Evolutionary conservation across 2,797 vertebrate genomes (phyloP).

Genomic region (Sebastes steindachneri): DNA sequence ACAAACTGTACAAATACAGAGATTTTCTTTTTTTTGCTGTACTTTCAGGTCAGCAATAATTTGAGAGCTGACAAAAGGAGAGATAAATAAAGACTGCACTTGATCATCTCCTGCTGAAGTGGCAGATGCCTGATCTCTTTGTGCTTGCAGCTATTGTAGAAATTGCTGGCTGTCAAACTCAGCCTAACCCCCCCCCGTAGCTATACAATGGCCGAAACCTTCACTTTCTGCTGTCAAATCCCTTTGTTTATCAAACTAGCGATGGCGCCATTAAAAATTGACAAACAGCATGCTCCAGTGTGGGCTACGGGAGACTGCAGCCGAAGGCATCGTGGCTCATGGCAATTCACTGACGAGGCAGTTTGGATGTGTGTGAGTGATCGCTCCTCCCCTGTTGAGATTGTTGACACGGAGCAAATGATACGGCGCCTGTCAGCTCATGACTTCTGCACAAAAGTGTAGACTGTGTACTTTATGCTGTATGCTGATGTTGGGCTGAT

Average conservation of each 20-base stretch:
- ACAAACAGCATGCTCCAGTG: constrained; percentile 12
- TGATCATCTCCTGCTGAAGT: constrained; percentile 23
- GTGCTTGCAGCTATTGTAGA: neutral
- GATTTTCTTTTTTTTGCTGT: neutral
- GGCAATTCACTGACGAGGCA: constrained; percentile 10
- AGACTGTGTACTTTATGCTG: neutral
- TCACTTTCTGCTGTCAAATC: neutral
- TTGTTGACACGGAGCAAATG: constrained; percentile 23
- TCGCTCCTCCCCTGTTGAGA: constrained; percentile 1
- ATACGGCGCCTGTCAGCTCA: neutral
- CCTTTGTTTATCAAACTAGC: constrained; percentile 9
- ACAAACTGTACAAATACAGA: neutral
- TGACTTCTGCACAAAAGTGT: constrained; percentile 8
- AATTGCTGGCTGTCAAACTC: constrained; percentile 16
- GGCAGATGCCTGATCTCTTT: neutral
- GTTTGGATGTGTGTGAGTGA: constrained; percentile 11
- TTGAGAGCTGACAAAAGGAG: neutral
- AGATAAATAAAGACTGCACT: neutral
- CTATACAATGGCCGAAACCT: neutral
- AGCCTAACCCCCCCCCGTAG: neutral
- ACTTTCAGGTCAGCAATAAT: neutral
- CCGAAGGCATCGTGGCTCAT: neutral
- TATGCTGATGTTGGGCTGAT: neutral
- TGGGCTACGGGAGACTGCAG: neutral
- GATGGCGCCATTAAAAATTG: neutral